These are phyloP conservation scores for Myodes glareolus DNA, from an alignment of 2,113 vertebrate species.

Conservation along the genomic window DNA sequence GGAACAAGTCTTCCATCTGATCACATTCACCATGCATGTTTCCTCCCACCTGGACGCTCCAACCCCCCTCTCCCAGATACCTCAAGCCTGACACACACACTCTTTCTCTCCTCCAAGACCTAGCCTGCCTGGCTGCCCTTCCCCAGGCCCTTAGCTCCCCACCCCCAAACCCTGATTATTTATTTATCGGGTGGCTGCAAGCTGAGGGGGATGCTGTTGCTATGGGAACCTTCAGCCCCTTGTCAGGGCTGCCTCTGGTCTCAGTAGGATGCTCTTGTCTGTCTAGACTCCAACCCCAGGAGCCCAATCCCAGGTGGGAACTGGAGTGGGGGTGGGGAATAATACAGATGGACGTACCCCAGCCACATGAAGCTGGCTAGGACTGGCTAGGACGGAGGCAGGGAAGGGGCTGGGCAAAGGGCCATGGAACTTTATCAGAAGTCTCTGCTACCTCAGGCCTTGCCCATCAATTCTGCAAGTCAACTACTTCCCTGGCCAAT, in stretches of 20 bases:
- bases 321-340: neutral
- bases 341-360: constrained; percentile 10
- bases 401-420: neutral
- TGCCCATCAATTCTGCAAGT: constrained; percentile 31
- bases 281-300: constrained; percentile 76
- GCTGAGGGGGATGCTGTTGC: constrained; percentile 79
- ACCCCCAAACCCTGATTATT: constrained; percentile 74
- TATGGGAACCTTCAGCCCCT: constrained; percentile 82
- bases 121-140: constrained; percentile 11
- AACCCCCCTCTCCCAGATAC: rapidly evolving
- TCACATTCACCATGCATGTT: neutral
- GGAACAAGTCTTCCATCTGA: neutral
- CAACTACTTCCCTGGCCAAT: constrained; percentile 41
- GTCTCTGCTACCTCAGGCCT: constrained; percentile 27
- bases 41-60: neutral
- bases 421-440: constrained; percentile 49
- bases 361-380: constrained; percentile 17
- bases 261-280: constrained; percentile 77
- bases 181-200: constrained; percentile 72
- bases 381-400: neutral
- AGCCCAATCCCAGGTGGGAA: constrained; percentile 42
- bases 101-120: neutral
- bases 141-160: constrained; percentile 36
- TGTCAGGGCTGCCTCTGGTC: constrained; percentile 78
- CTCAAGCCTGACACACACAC: neutral